These are phyloP conservation scores for Pantherophis guttatus DNA, from an alignment of 2,113 vertebrate species.

Conservation along the genomic window DNA sequence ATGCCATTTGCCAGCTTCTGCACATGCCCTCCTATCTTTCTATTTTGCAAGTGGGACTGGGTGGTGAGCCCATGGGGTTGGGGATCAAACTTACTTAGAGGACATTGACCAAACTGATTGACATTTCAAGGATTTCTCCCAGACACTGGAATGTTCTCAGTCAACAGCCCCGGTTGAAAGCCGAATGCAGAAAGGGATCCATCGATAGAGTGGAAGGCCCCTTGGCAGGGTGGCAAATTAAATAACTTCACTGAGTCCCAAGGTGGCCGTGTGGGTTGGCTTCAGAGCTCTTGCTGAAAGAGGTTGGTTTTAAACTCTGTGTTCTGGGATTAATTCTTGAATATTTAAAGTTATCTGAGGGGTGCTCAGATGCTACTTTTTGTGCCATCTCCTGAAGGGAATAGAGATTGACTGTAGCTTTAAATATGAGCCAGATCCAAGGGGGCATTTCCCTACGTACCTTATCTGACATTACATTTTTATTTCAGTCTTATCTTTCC, in stretches of 20 bases:
- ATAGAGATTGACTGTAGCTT: neutral
- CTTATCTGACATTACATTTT: neutral
- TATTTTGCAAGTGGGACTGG: neutral
- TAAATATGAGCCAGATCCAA: neutral
- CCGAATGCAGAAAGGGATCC: slow-evolving; percentile 40
- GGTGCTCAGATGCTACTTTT: neutral
- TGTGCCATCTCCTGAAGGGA: neutral
- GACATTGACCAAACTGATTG: slow-evolving; percentile 14
- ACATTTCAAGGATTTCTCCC: neutral
- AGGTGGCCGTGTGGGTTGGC: slow-evolving; percentile 31
- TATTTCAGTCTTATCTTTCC: neutral
- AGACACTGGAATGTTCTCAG: slow-evolving; percentile 25
- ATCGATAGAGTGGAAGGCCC: neutral
- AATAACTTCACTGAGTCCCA: slow-evolving; percentile 43
- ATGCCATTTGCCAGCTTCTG: neutral
- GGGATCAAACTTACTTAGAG: neutral
- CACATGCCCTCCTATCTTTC: neutral
- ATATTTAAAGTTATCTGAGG: slow-evolving; percentile 8
- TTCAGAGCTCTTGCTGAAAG: neutral
- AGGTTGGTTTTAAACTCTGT: slow-evolving; percentile 29
- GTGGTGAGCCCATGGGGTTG: neutral
- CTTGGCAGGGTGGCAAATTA: slow-evolving; percentile 28
- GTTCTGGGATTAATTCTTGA: slow-evolving; percentile 22
- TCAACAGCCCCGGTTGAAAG: slow-evolving; percentile 37
- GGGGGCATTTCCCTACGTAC: neutral